A percentile compares a stretch with the other conserved stretches of the same genome.
phyloP scores from a whole-genome alignment of 1,140 invertebrate species.

The Bombus fervidus region DNA sequence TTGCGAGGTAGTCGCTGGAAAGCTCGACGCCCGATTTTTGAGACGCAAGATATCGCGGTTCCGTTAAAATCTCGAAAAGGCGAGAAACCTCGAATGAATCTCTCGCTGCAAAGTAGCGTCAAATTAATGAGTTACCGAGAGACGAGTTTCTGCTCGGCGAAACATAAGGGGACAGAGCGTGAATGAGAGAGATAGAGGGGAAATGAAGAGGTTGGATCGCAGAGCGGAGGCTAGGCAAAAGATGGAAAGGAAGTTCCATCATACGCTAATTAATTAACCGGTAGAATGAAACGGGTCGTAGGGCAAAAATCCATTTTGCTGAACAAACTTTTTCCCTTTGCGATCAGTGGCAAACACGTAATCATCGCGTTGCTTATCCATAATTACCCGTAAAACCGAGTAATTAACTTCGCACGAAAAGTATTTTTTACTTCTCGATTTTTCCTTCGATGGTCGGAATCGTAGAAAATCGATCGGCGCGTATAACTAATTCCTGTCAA shows the following conservation, averaged over 20 bases:
- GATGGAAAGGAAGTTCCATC: constrained; percentile 30
- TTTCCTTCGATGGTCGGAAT: neutral
- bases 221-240: neutral
- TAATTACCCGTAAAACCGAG: neutral
- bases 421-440: neutral
- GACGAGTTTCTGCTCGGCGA: constrained; percentile 48
- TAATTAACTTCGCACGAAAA: constrained; percentile 2
- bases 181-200: constrained; percentile 2
- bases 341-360: neutral
- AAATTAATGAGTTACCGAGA: constrained; percentile 62
- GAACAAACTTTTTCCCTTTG: neutral
- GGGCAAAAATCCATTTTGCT: constrained; percentile 35
- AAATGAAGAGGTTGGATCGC: constrained; percentile 8
- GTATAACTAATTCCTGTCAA: neutral
- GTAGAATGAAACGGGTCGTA: constrained; percentile 29
- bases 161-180: constrained; percentile 26
- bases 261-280: constrained; percentile 60
- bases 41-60: constrained; percentile 1
- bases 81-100: constrained; percentile 37
- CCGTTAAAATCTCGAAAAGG: constrained; percentile 34
- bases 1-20: neutral
- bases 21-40: neutral
- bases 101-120: constrained; percentile 43
- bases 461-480: neutral
- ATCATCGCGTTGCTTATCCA: no score